These are phyloP conservation scores for Lasioglossum calceatum DNA, from an alignment of 2,888 invertebrate species.

Conservation along the genomic window DNA sequence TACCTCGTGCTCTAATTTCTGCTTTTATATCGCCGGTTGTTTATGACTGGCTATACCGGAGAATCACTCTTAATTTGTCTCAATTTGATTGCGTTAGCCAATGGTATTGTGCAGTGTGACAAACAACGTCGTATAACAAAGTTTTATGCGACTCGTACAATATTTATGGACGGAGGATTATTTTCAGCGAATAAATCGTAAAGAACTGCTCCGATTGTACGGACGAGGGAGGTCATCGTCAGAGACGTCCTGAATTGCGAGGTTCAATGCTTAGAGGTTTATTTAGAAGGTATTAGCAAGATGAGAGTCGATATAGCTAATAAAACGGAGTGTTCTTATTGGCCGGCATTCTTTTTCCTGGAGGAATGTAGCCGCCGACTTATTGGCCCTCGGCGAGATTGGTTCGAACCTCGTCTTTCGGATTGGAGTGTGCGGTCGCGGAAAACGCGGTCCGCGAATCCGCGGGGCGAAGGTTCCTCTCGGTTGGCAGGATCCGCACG, in stretches of 20 bases:
- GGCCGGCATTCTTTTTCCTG: neutral
- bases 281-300: neutral
- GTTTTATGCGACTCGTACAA: neutral
- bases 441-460: neutral
- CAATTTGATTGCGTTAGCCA: neutral
- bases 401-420: neutral
- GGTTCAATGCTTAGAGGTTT: neutral
- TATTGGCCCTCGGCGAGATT: neutral
- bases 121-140: neutral
- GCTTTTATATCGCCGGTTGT: neutral
- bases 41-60: neutral
- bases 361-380: neutral
- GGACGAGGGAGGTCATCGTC: no score
- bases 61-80: neutral
- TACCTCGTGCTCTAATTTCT: neutral
- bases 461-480: constrained; percentile 5
- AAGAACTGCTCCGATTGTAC: neutral
- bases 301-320: neutral
- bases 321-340: neutral
- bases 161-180: neutral
- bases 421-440: constrained; percentile 5
- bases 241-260: no score
- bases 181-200: neutral
- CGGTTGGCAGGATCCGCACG: constrained; percentile 15
- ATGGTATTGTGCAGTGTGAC: neutral